A percentile compares a stretch with the other conserved stretches of the same genome.
Evolutionary conservation across 2,797 vertebrate genomes (phyloP).

Genomic region (Caiman crocodilus): DNA sequence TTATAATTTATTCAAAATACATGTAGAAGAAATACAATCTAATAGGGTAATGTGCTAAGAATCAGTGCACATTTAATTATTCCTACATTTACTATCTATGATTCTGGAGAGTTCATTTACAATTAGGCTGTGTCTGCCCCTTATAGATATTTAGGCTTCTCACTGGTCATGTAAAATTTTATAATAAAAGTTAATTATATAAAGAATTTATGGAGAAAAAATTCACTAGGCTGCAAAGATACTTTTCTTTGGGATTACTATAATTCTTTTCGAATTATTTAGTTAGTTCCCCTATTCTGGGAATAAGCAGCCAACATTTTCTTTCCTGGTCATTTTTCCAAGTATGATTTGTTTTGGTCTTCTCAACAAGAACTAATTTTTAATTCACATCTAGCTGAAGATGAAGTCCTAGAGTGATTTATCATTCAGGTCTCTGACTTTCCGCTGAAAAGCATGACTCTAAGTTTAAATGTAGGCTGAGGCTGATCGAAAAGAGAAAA

Average conservation of each 20-base stretch:
- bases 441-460: neutral
- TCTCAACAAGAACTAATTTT: neutral
- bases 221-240: neutral
- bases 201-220: neutral
- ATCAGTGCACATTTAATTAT: neutral
- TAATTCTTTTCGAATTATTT: neutral
- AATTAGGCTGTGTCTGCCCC: rapidly evolving
- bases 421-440: neutral
- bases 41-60: neutral
- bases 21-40: neutral
- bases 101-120: neutral
- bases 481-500: neutral
- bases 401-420: neutral
- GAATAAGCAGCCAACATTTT: neutral
- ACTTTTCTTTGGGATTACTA: neutral
- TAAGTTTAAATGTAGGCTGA: neutral
- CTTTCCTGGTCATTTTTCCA: neutral
- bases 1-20: neutral
- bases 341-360: neutral
- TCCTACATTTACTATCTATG: neutral
- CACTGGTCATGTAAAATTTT: neutral
- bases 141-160: neutral
- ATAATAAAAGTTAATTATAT: neutral
- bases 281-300: neutral
- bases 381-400: neutral